Percentiles rank a stretch among this genome's conserved stretches.
Evolutionary conservation across 2,888 invertebrate genomes (phyloP).

Genomic region (Synanthedon formicaeformis): DNA sequence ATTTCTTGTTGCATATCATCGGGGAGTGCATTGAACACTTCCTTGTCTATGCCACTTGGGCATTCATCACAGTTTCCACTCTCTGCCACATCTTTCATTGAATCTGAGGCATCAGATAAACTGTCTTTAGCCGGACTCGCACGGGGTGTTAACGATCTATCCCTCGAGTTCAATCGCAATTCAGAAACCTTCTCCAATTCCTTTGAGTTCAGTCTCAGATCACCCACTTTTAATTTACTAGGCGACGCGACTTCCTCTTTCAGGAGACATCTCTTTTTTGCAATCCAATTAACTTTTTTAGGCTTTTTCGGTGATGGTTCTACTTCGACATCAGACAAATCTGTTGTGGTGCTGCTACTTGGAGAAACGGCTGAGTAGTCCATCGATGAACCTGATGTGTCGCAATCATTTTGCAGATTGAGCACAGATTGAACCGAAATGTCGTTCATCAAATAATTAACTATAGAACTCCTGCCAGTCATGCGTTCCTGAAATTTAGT

Average conservation of each 20-base stretch:
- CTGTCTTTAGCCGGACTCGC: conserved; percentile 60
- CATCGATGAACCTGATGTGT: conserved; percentile 56
- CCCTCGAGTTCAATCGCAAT: conserved; percentile 54
- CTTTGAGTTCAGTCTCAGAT: conserved; percentile 74
- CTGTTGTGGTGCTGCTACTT: conserved; percentile 65
- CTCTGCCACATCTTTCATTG: conserved; percentile 49
- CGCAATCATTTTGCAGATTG: conserved; percentile 72
- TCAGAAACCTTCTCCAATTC: conserved; percentile 71
- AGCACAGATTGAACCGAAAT: conserved; percentile 83
- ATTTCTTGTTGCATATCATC: conserved; percentile 79
- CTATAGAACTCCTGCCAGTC: conserved; percentile 77
- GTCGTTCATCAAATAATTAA: conserved; percentile 81
- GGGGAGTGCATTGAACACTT: conserved; percentile 79
- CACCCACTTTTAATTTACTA: conserved; percentile 76
- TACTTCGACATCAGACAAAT: conserved; percentile 75
- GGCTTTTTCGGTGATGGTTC: conserved; percentile 84
- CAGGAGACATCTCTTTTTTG: conserved; percentile 56
- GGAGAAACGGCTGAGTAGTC: conserved; percentile 61
- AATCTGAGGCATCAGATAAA: conserved; percentile 48
- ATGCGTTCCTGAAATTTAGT: conserved; percentile 83
- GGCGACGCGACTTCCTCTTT: conserved; percentile 74
- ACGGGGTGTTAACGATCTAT: conserved; percentile 54
- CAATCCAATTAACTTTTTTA: conserved; percentile 63
- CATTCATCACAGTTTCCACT: conserved; percentile 61
- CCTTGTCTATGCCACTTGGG: conserved; percentile 76